A percentile compares a stretch with the other conserved stretches of the same genome.
These are phyloP conservation scores for Scaptomyza polygonia DNA, from an alignment of 2,888 invertebrate species.

Conservation along the genomic window DNA sequence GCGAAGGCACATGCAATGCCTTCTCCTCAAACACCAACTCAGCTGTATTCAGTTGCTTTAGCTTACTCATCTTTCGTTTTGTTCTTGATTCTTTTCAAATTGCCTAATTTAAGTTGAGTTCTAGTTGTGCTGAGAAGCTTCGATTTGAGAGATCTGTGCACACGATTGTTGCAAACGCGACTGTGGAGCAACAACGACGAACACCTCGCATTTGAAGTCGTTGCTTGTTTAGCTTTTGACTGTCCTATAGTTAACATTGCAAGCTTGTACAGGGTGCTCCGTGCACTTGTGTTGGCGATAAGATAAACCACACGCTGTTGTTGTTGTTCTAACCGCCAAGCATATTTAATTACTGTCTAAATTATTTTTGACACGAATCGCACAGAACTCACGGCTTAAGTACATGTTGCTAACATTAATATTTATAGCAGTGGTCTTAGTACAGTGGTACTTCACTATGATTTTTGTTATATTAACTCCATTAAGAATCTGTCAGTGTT, in stretches of 20 bases:
- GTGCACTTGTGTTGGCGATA: constrained; percentile 42
- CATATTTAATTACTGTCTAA: constrained; percentile 40
- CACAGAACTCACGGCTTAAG: constrained; percentile 33
- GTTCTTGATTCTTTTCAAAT: constrained; percentile 3
- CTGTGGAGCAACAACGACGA: constrained; percentile 41
- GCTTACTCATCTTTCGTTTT: constrained; percentile 61
- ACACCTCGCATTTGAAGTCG: constrained; percentile 33
- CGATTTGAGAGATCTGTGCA: constrained; percentile 43
- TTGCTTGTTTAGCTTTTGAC: constrained; percentile 27
- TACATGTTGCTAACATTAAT: constrained; percentile 35
- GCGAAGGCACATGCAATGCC: constrained; percentile 86
- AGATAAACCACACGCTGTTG: constrained; percentile 61
- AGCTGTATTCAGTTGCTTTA: constrained; percentile 69
- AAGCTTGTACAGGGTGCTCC: constrained; percentile 66
- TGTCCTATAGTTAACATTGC: constrained; percentile 74
- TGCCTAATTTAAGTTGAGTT: constrained; percentile 6
- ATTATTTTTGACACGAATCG: constrained; percentile 17
- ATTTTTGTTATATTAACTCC: no score
- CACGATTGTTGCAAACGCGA: constrained; percentile 60
- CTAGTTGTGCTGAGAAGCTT: background rate
- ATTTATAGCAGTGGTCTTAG: constrained; percentile 9
- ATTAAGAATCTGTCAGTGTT: no score
- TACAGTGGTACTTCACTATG: constrained; percentile 26
- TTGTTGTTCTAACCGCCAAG: constrained; percentile 12
- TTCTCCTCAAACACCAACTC: constrained; percentile 86